phyloP scores from a whole-genome alignment of 2,888 invertebrate species.

The Pristionchus mayeri region DNA sequence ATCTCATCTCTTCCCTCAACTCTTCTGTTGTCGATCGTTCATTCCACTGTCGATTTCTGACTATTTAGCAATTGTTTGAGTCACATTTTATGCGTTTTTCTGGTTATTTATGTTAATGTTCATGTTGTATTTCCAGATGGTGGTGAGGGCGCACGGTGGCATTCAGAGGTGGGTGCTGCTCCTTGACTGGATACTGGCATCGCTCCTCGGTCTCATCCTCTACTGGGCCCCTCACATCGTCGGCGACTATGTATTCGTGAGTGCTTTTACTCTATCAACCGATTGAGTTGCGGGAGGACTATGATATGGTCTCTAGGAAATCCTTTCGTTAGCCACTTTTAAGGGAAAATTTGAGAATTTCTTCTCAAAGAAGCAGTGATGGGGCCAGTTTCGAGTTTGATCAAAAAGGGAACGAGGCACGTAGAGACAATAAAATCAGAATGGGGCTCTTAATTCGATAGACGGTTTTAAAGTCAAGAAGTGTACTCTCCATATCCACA shows the following conservation, averaged over 20 bases:
- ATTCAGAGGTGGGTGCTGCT: constrained; percentile 51
- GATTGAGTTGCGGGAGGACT: no score
- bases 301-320: no score
- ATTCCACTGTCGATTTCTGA: no score
- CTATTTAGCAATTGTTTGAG: background rate
- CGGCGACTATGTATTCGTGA: constrained; percentile 69
- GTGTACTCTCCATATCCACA: no score
- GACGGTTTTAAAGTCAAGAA: no score
- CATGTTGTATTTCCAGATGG: constrained; percentile 44
- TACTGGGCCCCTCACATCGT: constrained; percentile 65
- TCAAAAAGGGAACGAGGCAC: no score
- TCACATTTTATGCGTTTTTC: background rate
- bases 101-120: background rate
- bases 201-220: constrained; percentile 59
- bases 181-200: constrained; percentile 60
- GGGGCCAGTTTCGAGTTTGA: no score
- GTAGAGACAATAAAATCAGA: no score
- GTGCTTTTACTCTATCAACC: constrained; percentile 52
- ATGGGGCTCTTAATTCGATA: no score
- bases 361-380: background rate
- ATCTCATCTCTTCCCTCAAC: background rate
- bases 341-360: no score
- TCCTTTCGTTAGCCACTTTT: no score
- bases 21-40: background rate
- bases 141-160: background rate